Evolutionary conservation across 2,888 invertebrate species (phyloP).

Genomic region (Smittia sp.): DNA sequence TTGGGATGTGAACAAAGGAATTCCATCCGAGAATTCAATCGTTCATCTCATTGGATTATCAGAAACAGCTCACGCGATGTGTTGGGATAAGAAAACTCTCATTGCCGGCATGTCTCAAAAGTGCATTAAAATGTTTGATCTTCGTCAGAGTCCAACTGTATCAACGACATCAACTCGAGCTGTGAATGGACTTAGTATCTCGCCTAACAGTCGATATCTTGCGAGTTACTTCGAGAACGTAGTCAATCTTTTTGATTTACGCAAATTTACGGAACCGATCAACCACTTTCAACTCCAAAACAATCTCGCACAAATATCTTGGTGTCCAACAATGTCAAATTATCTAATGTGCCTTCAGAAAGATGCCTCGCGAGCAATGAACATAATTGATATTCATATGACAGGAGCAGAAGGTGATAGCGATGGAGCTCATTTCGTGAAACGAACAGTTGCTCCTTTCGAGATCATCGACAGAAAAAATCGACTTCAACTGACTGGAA

Average conservation of each 20-base stretch:
- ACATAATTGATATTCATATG: slow-evolving; percentile 83
- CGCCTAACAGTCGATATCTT: slow-evolving; percentile 74
- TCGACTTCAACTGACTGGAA: slow-evolving; percentile 45
- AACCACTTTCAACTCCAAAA: slow-evolving; percentile 65
- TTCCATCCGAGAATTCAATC: slow-evolving; percentile 50
- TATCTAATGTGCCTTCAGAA: slow-evolving; percentile 77
- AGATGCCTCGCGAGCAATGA: slow-evolving; percentile 68
- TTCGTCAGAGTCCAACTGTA: slow-evolving; percentile 70
- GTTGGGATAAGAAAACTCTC: slow-evolving; percentile 77
- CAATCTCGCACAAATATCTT: slow-evolving; percentile 71
- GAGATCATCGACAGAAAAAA: slow-evolving; percentile 41
- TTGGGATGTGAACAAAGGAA: slow-evolving; percentile 69
- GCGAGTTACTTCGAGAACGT: slow-evolving; percentile 81
- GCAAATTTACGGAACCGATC: slow-evolving; percentile 81
- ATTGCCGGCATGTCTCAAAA: slow-evolving; percentile 90
- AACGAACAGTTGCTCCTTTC: slow-evolving; percentile 60
- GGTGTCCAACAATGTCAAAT: slow-evolving; percentile 88
- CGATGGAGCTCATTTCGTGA: slow-evolving; percentile 72
- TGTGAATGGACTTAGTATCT: slow-evolving; percentile 77
- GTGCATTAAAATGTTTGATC: slow-evolving; percentile 82
- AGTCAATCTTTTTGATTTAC: slow-evolving; percentile 83
- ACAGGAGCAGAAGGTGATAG: slow-evolving; percentile 63
- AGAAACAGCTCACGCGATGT: slow-evolving; percentile 78
- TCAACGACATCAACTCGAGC: slow-evolving; percentile 72
- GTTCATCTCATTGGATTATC: slow-evolving; percentile 72